Base-by-base conservation (phyloP, 2,888 invertebrate species). In the Melipona bicolor region DNA sequence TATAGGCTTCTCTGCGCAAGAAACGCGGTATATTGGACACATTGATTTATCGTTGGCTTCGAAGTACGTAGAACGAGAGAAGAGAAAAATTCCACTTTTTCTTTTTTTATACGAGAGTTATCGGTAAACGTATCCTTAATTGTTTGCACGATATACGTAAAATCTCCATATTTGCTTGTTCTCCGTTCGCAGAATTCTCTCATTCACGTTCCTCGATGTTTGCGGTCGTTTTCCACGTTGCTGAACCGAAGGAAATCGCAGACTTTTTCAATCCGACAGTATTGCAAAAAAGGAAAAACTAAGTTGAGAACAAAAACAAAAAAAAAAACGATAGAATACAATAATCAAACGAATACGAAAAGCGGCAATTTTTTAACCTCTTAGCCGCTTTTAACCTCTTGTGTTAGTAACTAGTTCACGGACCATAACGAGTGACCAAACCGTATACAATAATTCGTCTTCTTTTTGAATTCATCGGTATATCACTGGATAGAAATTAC, bases 41-140 rank as follows among this genome's bases (percentile, higher is more conserved):
- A 36, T 67, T 32, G 32, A 32, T 75, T 81, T 82, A 82, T 67
- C 32, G 67, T n/a, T 32, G 21, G n/a, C 11, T 65, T 62, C 56
- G 54, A 15, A 24, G 52, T 54, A 67, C n/a, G 32, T 24, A n/a
- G 17, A 67, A 65, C 4, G 54, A 43, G 52, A 19, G 49, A 56
- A 24, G 32, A 59, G 32, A 49, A 62, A 43, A 5, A 9, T 21
- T 43, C 43, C 43, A 43, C 6, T 43, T 2, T 43, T 43, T 43
- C 6, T 43, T 43, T 6, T 36, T 36, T 36, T 36, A 0, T 9
- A 17, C 6, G 15, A 11, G 17, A 54, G 56, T 67, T 76, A 83
- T 71, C 24, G 75, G 52, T 32, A 59, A 75, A 64, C 82, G 74
- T 82, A 67, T 72, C 72, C 76, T 61, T 75, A 65, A 81, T 65